phyloP scores from a whole-genome alignment of 2,888 invertebrate genomes.

The Andrena bucephala region DNA sequence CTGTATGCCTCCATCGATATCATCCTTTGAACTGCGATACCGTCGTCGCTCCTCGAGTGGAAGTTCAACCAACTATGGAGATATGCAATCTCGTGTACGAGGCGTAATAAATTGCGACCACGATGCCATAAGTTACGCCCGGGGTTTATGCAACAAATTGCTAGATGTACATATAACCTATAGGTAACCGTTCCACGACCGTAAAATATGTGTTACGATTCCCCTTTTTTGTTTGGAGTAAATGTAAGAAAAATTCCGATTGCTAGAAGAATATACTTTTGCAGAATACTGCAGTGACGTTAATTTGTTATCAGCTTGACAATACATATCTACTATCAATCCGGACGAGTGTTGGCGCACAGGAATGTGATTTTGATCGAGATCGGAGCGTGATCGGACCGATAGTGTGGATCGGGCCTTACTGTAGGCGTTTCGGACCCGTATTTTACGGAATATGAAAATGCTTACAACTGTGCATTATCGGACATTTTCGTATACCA shows the following conservation, averaged over 20 bases:
- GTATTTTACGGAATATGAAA: too few relatives aligned
- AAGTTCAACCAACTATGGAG: constrained; percentile 17
- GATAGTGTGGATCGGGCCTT: too few relatives aligned
- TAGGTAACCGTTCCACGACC: not conserved
- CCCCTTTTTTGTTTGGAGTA: not conserved
- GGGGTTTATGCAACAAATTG: constrained; percentile 46
- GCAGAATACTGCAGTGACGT: not conserved
- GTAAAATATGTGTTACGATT: constrained; percentile 11
- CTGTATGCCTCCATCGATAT: constrained; percentile 25
- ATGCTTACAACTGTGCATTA: too few relatives aligned
- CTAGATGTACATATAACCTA: not conserved
- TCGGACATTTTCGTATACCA: too few relatives aligned
- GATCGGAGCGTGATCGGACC: too few relatives aligned
- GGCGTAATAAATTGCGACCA: constrained; percentile 40
- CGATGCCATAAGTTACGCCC: constrained; percentile 32
- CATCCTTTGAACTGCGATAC: constrained; percentile 14
- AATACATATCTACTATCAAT: too few relatives aligned
- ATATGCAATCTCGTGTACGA: constrained; percentile 21
- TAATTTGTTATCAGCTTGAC: too few relatives aligned
- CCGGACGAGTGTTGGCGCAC: too few relatives aligned
- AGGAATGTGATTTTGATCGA: too few relatives aligned
- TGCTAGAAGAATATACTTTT: not conserved
- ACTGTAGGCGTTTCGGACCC: too few relatives aligned
- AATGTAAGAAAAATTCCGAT: not conserved
- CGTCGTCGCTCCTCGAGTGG: not conserved